These are phyloP conservation scores for Carabus problematicus DNA, from an alignment of 2,888 invertebrate genomes.

Conservation along the genomic window DNA sequence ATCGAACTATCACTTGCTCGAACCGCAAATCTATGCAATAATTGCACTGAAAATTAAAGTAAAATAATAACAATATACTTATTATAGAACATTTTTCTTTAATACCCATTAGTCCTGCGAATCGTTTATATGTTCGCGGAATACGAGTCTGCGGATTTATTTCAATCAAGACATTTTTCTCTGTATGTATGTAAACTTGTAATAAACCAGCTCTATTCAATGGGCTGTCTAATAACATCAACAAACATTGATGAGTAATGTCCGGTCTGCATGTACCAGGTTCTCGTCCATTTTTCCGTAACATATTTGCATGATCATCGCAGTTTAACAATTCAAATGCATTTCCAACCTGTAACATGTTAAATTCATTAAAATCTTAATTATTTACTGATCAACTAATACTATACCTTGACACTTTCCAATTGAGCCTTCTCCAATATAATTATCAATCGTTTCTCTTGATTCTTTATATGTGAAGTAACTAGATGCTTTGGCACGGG, in stretches of 20 bases:
- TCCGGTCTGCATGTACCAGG: slow-evolving; percentile 93
- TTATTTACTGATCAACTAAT: slow-evolving; percentile 2
- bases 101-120: slow-evolving; percentile 94
- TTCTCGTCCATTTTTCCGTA: slow-evolving; percentile 86
- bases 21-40: slow-evolving; percentile 93
- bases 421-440: slow-evolving; percentile 93
- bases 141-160: slow-evolving; percentile 97
- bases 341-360: slow-evolving; percentile 73
- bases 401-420: slow-evolving; percentile 91
- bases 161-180: slow-evolving; percentile 92
- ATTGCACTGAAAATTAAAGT: slow-evolving; percentile 74
- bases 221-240: slow-evolving; percentile 98
- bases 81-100: slow-evolving; percentile 11
- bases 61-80: not conserved
- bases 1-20: slow-evolving; percentile 88
- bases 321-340: slow-evolving; percentile 91
- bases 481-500: slow-evolving; percentile 79
- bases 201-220: slow-evolving; percentile 93
- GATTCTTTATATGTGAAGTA: slow-evolving; percentile 78
- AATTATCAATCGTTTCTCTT: slow-evolving; percentile 90
- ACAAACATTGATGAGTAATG: slow-evolving; percentile 94
- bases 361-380: slow-evolving; percentile 17
- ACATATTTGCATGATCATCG: slow-evolving; percentile 87
- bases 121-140: slow-evolving; percentile 95
- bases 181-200: slow-evolving; percentile 94